phyloP scores from a whole-genome alignment of 1,140 invertebrate genomes.

The Phthorimaea operculella region DNA sequence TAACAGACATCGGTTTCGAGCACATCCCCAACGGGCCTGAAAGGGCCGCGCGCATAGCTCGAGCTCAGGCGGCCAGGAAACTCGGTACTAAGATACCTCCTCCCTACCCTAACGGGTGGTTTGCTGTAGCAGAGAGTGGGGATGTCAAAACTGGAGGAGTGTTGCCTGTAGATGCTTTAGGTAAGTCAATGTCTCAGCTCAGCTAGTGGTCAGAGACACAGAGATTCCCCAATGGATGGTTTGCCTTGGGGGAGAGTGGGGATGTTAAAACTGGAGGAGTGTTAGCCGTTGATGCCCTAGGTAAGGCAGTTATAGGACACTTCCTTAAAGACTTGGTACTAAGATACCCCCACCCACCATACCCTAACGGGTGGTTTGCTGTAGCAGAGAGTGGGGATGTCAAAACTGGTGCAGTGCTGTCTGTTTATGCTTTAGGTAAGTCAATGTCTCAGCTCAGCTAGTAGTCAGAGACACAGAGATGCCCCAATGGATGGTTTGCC shows the following conservation, averaged over 20 bases:
- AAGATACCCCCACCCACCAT: constrained; percentile 73
- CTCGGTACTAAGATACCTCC: constrained; percentile 76
- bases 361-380: constrained; percentile 91
- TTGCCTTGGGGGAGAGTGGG: constrained; percentile 77
- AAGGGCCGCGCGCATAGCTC: constrained; percentile 56
- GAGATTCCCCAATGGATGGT: constrained; percentile 92
- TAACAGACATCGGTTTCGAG: constrained; percentile 42
- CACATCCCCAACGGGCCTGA: constrained; percentile 71
- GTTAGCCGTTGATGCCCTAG: constrained; percentile 75
- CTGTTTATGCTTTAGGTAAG: constrained; percentile 78
- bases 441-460: too few relatives aligned
- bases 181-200: constrained; percentile 50
- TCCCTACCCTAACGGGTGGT: constrained; percentile 93
- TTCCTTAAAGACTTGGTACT: too few relatives aligned
- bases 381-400: constrained; percentile 78
- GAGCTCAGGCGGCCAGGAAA: constrained; percentile 57
- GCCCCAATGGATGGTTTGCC: constrained; percentile 91
- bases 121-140: constrained; percentile 77
- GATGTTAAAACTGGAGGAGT: constrained; percentile 72
- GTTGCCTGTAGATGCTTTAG: constrained; percentile 75
- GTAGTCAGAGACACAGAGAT: too few relatives aligned
- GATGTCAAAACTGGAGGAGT: constrained; percentile 72
- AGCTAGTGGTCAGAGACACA: too few relatives aligned
- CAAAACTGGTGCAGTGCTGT: constrained; percentile 69
- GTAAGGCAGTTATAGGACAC: constrained; percentile 43